Evolutionary conservation across 2,888 invertebrate species (phyloP), one percentile per base, ranked within the genome.

Genomic region (Dryocosmus kuriphilus): DNA sequence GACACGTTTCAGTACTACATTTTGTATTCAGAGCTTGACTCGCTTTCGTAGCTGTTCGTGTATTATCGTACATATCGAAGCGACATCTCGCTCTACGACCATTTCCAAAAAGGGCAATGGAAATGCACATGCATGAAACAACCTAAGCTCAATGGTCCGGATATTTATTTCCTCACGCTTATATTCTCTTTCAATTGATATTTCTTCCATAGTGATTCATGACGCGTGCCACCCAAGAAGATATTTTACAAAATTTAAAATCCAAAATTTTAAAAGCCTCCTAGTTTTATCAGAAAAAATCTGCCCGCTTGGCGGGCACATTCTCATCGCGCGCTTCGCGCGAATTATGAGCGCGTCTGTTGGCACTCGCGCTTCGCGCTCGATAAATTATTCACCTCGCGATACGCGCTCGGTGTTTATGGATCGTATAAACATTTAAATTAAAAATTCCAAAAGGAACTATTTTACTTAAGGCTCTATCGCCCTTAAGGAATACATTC

Each of bases 1-100:
- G 83, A 82, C 88, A 87, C 88, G 88, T 88, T 83, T 81, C 79
- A 63, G 75, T 74, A 77, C 82, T 81, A 74, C 83, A 86, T 86
- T 86, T 79, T 67, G 87, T 86, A 88, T 88, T 88, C 88, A 80
- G 79, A 78, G 63, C 80, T 79, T 77, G 78, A 55, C 81, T 75
- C 78, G 78, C 82, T 77, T 82, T 83, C 82, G 82, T 84, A 77
- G 77, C 80, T 81, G 83, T 80, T 81, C 78, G 82, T 82, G 82
- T 86, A 80, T 78, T 78, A 80, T 80, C 79, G 75, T 77, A 80
- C 80, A 79, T 86, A 85, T 86, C 86, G 81, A 62, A 63, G 71
- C 84, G 85, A 82, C 86, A 86, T 86, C 84, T 86, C 84, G 82
- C 81, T 81, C 81, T 78, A 55, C 77, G 65, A 76, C 76, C 30